phyloP scores from a whole-genome alignment of 2,797 vertebrate genomes.

The Clarias fuscus region DNA sequence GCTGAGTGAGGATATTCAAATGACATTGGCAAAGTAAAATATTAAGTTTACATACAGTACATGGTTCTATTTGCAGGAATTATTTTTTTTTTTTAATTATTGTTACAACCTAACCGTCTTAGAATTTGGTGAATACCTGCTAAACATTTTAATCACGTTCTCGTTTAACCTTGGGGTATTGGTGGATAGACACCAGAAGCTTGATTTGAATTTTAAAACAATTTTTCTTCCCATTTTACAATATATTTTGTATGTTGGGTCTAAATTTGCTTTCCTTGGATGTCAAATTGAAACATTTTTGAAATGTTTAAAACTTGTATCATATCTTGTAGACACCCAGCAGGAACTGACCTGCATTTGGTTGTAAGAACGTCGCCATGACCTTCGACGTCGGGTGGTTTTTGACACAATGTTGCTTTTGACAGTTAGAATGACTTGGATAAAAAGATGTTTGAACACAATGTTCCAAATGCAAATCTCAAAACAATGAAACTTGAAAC shows the following conservation, averaged over 20 bases:
- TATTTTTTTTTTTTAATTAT: background rate
- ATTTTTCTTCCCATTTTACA: background rate
- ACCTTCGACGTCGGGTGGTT: too few relatives aligned
- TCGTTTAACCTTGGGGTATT: background rate
- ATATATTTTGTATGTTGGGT: background rate
- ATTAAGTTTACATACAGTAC: background rate
- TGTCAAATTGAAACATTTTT: background rate
- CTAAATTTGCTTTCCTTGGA: background rate
- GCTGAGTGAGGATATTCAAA: background rate
- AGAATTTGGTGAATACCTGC: background rate
- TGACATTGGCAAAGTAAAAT: background rate
- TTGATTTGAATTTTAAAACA: background rate
- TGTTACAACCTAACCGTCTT: background rate
- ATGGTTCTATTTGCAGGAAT: background rate
- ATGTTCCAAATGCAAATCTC: too few relatives aligned
- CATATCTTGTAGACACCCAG: background rate
- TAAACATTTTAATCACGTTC: background rate
- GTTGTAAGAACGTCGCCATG: too few relatives aligned
- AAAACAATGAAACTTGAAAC: too few relatives aligned
- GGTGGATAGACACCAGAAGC: background rate
- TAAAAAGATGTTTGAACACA: too few relatives aligned
- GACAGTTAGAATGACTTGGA: too few relatives aligned
- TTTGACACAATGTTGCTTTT: too few relatives aligned
- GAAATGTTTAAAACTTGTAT: background rate
- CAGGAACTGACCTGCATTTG: too few relatives aligned